phyloP scores from a whole-genome alignment of 2,888 invertebrate genomes.

The Cryptocephalus primarius region DNA sequence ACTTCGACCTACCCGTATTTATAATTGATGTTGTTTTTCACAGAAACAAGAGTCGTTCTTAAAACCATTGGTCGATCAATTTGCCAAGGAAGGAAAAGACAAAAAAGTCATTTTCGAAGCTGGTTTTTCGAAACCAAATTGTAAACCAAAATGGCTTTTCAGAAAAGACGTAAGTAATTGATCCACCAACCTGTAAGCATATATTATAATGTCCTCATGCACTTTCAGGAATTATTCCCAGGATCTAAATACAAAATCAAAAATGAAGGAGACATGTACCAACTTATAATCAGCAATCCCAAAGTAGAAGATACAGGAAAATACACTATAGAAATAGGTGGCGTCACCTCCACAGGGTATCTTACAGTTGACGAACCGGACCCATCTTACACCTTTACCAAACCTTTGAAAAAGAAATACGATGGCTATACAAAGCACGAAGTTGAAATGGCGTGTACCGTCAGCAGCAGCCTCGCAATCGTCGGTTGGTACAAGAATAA shows the following conservation, averaged over 20 bases:
- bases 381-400: conserved; percentile 86
- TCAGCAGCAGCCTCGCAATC: conserved; percentile 86
- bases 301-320: conserved; percentile 96
- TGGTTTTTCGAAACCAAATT: conserved; percentile 92
- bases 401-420: conserved; percentile 76
- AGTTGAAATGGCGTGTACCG: conserved; percentile 81
- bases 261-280: conserved; percentile 84
- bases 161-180: conserved; percentile 74
- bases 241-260: conserved; percentile 96
- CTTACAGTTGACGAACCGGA: conserved; percentile 95
- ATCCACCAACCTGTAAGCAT: background rate
- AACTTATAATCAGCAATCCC: conserved; percentile 78
- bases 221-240: conserved; percentile 77
- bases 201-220: background rate
- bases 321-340: conserved; percentile 90
- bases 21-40: conserved; percentile 11
- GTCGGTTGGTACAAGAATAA: conserved; percentile 90
- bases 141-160: conserved; percentile 86
- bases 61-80: conserved; percentile 88
- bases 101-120: conserved; percentile 90
- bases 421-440: conserved; percentile 89
- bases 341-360: conserved; percentile 78
- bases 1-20: too few relatives aligned
- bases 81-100: conserved; percentile 91
- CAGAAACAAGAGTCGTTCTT: conserved; percentile 92